Conservation (phyloP, 2,888 invertebrate species). For the Philereme transversata region DNA sequence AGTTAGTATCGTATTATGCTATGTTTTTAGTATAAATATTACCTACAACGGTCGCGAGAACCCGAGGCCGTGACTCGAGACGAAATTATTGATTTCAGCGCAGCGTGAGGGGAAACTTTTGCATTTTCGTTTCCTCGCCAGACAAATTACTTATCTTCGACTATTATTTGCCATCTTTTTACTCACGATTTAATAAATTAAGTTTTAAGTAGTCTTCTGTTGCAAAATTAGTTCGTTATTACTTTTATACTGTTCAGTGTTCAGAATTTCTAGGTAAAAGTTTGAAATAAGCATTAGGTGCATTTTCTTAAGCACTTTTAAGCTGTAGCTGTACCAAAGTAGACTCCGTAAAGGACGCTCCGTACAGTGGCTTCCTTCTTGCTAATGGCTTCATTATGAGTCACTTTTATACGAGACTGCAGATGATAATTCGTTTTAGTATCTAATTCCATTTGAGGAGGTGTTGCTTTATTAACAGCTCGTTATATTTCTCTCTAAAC, state of each 20-base stretch:
- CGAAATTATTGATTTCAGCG: slow-evolving; percentile 76
- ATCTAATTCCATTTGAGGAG: slow-evolving; percentile 33
- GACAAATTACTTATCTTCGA: slow-evolving; percentile 61
- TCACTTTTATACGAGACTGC: slow-evolving; percentile 63
- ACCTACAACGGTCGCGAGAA: slow-evolving; percentile 27
- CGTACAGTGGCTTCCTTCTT: slow-evolving; percentile 39
- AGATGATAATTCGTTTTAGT: slow-evolving; percentile 54
- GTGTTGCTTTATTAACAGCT: slow-evolving; percentile 8
- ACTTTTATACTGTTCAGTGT: slow-evolving; percentile 9
- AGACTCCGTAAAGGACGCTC: slow-evolving; percentile 13
- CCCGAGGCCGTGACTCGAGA: slow-evolving; percentile 55
- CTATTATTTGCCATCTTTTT: slow-evolving; percentile 44
- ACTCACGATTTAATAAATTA: slow-evolving; percentile 12
- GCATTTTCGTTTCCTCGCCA: slow-evolving; percentile 62
- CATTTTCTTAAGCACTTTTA: slow-evolving; percentile 37
- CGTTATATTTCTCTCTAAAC: slow-evolving; percentile 1
- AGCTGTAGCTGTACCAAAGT: slow-evolving; percentile 24
- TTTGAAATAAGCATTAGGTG: slow-evolving; percentile 37
- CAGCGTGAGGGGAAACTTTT: slow-evolving; percentile 66
- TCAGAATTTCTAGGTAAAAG: slow-evolving; percentile 24
- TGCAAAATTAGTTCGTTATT: slow-evolving; percentile 10
- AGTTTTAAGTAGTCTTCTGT: slow-evolving; percentile 11
- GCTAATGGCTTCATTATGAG: slow-evolving; percentile 70
- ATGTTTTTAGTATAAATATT: background rate
- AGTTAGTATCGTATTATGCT: background rate